Base-by-base conservation (phyloP, 2,113 vertebrate genomes). In the Dromiciops gliroides region DNA sequence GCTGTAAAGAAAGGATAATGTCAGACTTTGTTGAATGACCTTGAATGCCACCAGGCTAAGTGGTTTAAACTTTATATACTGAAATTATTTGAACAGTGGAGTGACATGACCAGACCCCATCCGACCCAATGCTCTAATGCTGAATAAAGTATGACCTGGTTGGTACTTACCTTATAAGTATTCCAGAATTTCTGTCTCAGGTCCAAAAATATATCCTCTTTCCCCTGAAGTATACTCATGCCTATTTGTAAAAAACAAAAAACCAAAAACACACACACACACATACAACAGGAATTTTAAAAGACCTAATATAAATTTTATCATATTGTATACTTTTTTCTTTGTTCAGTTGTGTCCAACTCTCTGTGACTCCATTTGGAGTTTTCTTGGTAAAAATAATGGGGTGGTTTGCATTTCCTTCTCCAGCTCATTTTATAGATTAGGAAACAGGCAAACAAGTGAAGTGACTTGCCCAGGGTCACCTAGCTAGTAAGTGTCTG, bases 171-270 rank as follows among this genome's bases (percentile, higher is more conserved):
- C 99, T 99, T 99, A 83, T 99, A 99, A 0, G 99, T 99, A 90
- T 99, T 99, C 97, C 99, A 98, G 96, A 99, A 99, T 97, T 99
- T 99, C 89, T 99, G 98, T 95, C 97, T 99, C 98, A 99, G 99
- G 97, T 99, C 99, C 94, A 99, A 98, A 94, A 99, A 98, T 96
- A 99, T 98, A 96, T 99, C 99, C 6, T 99, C 99, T 98, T 99
- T 99, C 51, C 96, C 98, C 96, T 99, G 99, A 90, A 99, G 98
- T 94, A 99, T 96, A 96, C 99, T 99, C 98, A 99, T 98, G 92
- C 99, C 99, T 99, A 96, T 44, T 95, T 51, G 53, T 24, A 98
- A 97, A 98, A 97, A 89, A 7, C 51, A 52, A 52, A 50, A 4
- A 4, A 52, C n/a, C n/a, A n/a, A n/a, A n/a, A n/a, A n/a, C n/a